Conservation (phyloP, 2,113 vertebrate genomes). For the Pituophis catenifer region DNA sequence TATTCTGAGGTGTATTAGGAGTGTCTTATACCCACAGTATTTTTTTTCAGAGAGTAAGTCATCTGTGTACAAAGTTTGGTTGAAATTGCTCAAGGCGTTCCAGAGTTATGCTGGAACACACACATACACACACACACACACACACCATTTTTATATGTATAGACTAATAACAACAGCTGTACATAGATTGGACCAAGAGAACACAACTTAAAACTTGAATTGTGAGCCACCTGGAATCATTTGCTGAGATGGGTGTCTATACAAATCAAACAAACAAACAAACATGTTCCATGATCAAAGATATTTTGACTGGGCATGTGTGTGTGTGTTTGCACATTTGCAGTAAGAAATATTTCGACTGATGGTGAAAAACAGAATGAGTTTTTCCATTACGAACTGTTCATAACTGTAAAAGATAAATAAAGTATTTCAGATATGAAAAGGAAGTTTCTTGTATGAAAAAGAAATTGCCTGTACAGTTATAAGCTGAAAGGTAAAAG, state of each 20-base stretch:
- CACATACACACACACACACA: too few relatives aligned
- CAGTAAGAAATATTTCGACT: conserved; percentile 10
- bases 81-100: too few relatives aligned
- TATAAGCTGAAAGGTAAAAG: conserved; percentile 36
- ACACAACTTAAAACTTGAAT: neutral
- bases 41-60: too few relatives aligned
- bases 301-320: neutral
- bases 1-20: too few relatives aligned
- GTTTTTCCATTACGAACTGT: conserved; percentile 35
- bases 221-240: neutral
- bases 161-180: neutral
- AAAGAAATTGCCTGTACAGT: conserved; percentile 32
- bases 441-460: conserved; percentile 16
- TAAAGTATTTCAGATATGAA: conserved; percentile 22
- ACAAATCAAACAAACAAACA: too few relatives aligned
- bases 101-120: too few relatives aligned
- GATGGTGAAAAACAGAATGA: conserved; percentile 21
- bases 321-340: too few relatives aligned
- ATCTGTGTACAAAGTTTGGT: too few relatives aligned
- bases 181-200: neutral
- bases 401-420: conserved; percentile 36
- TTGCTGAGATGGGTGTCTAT: too few relatives aligned
- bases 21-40: too few relatives aligned
- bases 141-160: too few relatives aligned
- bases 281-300: neutral